A percentile compares a stretch with the other conserved stretches of the same genome.
Conservation (phyloP, 2,888 invertebrate species). For the Scaptodrosophila latifasciaeformis region DNA sequence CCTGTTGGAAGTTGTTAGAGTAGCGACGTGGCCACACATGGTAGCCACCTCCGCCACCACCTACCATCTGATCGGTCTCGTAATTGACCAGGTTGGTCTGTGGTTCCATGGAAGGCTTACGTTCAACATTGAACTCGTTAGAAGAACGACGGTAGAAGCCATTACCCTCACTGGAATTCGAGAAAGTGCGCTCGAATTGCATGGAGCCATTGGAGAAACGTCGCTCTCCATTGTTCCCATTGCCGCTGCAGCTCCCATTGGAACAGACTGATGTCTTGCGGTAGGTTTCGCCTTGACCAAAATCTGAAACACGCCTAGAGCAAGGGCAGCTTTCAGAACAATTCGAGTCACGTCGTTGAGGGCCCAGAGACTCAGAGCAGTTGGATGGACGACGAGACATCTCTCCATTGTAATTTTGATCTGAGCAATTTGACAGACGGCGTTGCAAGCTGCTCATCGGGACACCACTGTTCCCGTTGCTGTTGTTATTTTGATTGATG, state of each 20-base stretch:
- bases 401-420: constrained; percentile 66
- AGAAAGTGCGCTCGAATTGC: constrained; percentile 72
- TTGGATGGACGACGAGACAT: constrained; percentile 73
- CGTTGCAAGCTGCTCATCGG: constrained; percentile 51
- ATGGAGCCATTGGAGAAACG: constrained; percentile 77
- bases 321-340: constrained; percentile 75
- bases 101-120: constrained; percentile 66
- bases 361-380: constrained; percentile 69
- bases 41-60: constrained; percentile 70
- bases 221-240: constrained; percentile 70
- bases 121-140: constrained; percentile 69
- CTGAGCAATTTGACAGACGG: constrained; percentile 74
- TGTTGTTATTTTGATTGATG: constrained; percentile 22
- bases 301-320: constrained; percentile 71
- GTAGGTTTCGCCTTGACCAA: constrained; percentile 65
- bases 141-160: constrained; percentile 71
- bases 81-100: constrained; percentile 47
- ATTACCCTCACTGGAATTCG: constrained; percentile 65
- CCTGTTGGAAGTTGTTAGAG: constrained; percentile 72
- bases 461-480: constrained; percentile 7
- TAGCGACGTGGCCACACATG: constrained; percentile 72
- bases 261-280: constrained; percentile 75
- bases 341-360: constrained; percentile 72
- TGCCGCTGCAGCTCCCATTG: constrained; percentile 68
- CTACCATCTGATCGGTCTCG: constrained; percentile 62